These are phyloP conservation scores for Anticlea derivata DNA, from an alignment of 2,888 invertebrate species.

Conservation along the genomic window DNA sequence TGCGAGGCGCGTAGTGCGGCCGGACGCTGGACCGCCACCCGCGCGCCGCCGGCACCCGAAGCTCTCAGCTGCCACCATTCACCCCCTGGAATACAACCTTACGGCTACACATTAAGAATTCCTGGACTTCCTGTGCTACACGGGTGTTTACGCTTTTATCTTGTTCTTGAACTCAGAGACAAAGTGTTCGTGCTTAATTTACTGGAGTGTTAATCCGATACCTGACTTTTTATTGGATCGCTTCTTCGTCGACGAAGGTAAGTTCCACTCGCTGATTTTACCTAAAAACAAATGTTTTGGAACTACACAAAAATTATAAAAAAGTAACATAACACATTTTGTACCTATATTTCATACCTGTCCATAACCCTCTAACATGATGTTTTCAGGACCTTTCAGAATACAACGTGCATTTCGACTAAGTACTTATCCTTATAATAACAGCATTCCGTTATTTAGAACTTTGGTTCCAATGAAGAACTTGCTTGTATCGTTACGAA, in stretches of 20 bases:
- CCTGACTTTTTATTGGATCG: slow-evolving; percentile 78
- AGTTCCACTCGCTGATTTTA: slow-evolving; percentile 44
- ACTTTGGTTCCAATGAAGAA: no score
- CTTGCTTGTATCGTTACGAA: no score
- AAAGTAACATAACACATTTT: no score
- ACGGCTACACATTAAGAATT: slow-evolving; percentile 45
- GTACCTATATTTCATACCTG: no score
- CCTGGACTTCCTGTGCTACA: slow-evolving; percentile 52
- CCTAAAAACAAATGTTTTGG: neutral
- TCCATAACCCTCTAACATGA: no score
- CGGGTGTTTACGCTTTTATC: slow-evolving; percentile 58
- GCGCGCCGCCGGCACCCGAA: slow-evolving; percentile 75
- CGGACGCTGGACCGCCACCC: slow-evolving; percentile 77
- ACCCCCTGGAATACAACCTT: slow-evolving; percentile 49
- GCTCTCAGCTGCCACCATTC: slow-evolving; percentile 51
- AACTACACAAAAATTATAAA: no score
- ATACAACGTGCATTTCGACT: no score
- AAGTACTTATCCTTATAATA: no score
- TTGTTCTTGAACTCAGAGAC: slow-evolving; percentile 65
- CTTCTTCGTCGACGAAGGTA: slow-evolving; percentile 65
- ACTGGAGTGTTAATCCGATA: slow-evolving; percentile 78
- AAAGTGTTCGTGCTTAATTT: slow-evolving; percentile 79
- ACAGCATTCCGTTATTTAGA: no score
- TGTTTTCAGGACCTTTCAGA: no score
- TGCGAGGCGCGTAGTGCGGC: slow-evolving; percentile 83